Conservation (phyloP, 2,888 invertebrate species). For the Sarcophaga carnaria region DNA sequence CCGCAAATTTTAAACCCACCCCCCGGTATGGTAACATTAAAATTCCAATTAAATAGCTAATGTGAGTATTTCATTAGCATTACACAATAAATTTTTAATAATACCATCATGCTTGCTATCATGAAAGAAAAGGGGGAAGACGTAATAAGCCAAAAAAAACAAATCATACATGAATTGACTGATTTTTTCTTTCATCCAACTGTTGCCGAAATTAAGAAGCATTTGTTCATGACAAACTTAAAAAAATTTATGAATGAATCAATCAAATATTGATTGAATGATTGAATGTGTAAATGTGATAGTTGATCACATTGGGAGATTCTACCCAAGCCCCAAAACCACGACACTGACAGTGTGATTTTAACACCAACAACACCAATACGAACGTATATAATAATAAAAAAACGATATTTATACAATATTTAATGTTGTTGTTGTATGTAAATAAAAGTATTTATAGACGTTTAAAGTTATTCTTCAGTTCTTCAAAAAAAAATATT, state of each 20-base stretch:
- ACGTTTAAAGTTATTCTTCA: conserved; percentile 36
- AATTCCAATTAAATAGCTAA: too few relatives aligned
- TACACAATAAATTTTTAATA: too few relatives aligned
- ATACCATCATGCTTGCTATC: too few relatives aligned
- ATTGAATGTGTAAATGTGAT: conserved; percentile 12
- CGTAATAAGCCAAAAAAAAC: neutral
- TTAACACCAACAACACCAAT: conserved; percentile 31
- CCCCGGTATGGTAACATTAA: too few relatives aligned
- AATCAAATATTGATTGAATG: neutral
- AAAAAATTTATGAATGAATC: conserved; percentile 41
- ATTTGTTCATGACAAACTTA: conserved; percentile 5
- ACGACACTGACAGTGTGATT: conserved; percentile 19
- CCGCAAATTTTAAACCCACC: too few relatives aligned
- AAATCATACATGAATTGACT: neutral
- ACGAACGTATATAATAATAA: neutral
- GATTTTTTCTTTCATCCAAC: neutral
- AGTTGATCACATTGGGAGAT: conserved; percentile 7
- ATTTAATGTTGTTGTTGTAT: conserved; percentile 63
- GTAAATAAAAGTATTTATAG: conserved; percentile 60
- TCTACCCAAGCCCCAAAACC: neutral
- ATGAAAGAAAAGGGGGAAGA: neutral
- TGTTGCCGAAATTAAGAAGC: neutral
- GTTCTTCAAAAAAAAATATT: conserved; percentile 29
- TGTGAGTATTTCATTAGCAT: too few relatives aligned
- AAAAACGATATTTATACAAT: conserved; percentile 52